Percentiles rank a stretch among this genome's conserved stretches.
These are phyloP conservation scores for Acholoe squamosa DNA, from an alignment of 2,888 invertebrate genomes.

Conservation along the genomic window DNA sequence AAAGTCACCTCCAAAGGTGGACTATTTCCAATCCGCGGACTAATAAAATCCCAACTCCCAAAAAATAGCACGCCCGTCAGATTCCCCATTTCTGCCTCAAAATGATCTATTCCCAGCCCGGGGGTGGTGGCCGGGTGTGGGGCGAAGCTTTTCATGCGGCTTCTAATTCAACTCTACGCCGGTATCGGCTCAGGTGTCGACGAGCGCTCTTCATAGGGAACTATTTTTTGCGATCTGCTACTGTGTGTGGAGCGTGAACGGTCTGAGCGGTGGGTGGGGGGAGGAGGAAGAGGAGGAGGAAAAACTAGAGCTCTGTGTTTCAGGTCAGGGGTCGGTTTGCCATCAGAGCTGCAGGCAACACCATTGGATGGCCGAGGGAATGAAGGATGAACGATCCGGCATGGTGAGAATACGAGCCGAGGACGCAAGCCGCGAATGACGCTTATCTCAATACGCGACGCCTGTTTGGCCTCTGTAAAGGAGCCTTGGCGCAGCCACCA, in stretches of 20 bases:
- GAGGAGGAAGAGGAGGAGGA: conserved; percentile 19
- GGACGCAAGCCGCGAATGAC: conserved; percentile 18
- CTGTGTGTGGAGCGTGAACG: not conserved
- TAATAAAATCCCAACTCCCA: conserved; percentile 37
- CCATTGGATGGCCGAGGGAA: conserved; percentile 58
- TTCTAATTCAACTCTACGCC: conserved; percentile 44
- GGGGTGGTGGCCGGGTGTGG: not conserved
- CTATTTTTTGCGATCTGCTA: conserved; percentile 55
- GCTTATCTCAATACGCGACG: not conserved
- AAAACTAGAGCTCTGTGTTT: conserved; percentile 37
- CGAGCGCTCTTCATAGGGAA: conserved; percentile 24
- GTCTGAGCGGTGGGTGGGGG: not conserved
- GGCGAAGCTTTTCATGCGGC: not conserved
- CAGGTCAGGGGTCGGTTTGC: conserved; percentile 59
- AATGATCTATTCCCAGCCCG: conserved; percentile 29
- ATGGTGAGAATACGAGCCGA: not conserved
- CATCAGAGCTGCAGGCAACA: conserved; percentile 54
- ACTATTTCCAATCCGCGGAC: conserved; percentile 55
- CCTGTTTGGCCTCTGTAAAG: not conserved
- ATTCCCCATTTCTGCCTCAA: conserved; percentile 31
- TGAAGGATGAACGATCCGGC: conserved; percentile 45
- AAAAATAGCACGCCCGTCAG: not conserved
- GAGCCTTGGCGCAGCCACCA: not conserved
- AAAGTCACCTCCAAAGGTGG: not conserved
- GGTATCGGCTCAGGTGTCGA: not conserved